Evolutionary conservation across 2,113 vertebrate genomes (phyloP).

Genomic region (Chaenocephalus aceratus): DNA sequence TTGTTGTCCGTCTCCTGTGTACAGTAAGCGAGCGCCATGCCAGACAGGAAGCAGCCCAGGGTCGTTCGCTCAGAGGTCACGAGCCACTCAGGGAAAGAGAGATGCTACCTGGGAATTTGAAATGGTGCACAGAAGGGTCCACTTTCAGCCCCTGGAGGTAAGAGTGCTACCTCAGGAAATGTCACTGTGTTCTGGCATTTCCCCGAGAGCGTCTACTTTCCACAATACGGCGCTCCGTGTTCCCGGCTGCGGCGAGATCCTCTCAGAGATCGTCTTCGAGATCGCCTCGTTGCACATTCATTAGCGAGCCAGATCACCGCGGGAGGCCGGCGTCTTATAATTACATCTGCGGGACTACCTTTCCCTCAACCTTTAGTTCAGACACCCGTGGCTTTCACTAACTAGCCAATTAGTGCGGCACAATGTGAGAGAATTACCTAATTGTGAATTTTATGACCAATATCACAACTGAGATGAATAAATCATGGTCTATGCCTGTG

Average conservation of each 20-base stretch:
- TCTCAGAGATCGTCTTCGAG: conserved; percentile 3
- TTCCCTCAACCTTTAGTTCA: background rate
- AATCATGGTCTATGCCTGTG: background rate
- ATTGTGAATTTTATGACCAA: background rate
- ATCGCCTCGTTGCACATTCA: background rate
- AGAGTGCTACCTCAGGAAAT: conserved; percentile 48
- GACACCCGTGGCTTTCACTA: background rate
- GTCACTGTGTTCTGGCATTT: conserved; percentile 48
- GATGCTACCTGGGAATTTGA: conserved; percentile 23
- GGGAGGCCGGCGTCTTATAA: conserved; percentile 18
- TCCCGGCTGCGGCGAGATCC: conserved; percentile 17
- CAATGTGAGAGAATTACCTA: background rate
- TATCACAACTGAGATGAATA: background rate
- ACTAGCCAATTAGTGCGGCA: background rate
- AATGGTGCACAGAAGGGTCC: conserved; percentile 31
- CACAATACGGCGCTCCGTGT: conserved; percentile 32
- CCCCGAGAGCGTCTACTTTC: conserved; percentile 17
- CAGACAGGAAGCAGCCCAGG: conserved; percentile 55
- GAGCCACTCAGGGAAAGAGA: conserved; percentile 12
- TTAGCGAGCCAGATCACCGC: conserved; percentile 2
- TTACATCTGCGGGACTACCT: conserved; percentile 8
- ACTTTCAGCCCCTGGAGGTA: conserved; percentile 26
- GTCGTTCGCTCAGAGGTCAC: conserved; percentile 44
- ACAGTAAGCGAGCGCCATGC: conserved; percentile 2
- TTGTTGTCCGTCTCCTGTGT: conserved; percentile 36